Conservation (phyloP, 2,888 invertebrate genomes). For the Limenitis camilla region DNA sequence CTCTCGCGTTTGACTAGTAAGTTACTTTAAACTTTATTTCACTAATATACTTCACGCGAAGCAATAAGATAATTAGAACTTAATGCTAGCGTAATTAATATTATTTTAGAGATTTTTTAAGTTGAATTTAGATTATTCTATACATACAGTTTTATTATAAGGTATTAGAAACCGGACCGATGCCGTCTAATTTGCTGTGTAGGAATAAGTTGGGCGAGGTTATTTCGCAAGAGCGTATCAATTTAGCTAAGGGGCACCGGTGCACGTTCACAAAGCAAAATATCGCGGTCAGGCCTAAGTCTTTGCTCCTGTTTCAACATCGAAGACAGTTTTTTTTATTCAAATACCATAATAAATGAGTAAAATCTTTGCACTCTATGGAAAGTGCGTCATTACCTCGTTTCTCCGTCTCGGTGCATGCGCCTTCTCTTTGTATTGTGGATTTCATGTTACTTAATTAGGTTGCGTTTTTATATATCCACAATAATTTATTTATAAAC, state of each 20-base stretch:
- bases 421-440: slow-evolving; percentile 23
- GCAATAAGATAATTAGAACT: slow-evolving; percentile 12
- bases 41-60: slow-evolving; percentile 3
- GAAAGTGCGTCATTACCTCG: slow-evolving; percentile 22
- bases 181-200: slow-evolving; percentile 51
- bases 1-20: slow-evolving; percentile 11
- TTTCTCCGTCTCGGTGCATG: slow-evolving; percentile 24
- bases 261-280: slow-evolving; percentile 49
- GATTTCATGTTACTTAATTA: slow-evolving; percentile 10
- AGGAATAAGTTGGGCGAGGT: slow-evolving; percentile 66
- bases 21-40: slow-evolving; percentile 15
- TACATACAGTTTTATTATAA: slow-evolving; percentile 12
- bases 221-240: slow-evolving; percentile 70
- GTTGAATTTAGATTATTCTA: slow-evolving; percentile 29
- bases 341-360: slow-evolving; percentile 9
- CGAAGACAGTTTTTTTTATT: neutral
- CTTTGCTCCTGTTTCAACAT: slow-evolving; percentile 54
- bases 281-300: slow-evolving; percentile 47
- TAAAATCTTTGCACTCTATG: slow-evolving; percentile 18
- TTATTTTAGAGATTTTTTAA: neutral
- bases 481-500: neutral
- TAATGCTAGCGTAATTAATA: neutral
- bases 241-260: slow-evolving; percentile 56
- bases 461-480: too few relatives aligned
- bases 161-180: slow-evolving; percentile 32